These are phyloP conservation scores for Aphidius gifuensis DNA, from an alignment of 1,140 invertebrate species.

Conservation along the genomic window DNA sequence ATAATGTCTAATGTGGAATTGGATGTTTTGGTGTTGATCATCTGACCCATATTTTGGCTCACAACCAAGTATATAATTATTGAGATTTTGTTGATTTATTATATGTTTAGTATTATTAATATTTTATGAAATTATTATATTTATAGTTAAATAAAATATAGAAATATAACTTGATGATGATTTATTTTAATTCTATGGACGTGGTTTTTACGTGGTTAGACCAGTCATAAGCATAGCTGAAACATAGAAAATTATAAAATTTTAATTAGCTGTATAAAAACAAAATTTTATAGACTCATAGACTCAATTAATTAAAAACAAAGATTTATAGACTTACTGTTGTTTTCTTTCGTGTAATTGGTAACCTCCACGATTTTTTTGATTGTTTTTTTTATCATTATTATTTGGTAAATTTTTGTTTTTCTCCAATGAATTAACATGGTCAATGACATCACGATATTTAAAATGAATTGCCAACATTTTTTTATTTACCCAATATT, in stretches of 20 bases:
- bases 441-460: conserved; percentile 58
- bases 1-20: conserved; percentile 57
- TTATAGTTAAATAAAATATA: conserved; percentile 26
- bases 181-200: conserved; percentile 44
- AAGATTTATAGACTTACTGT: too few relatives aligned
- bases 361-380: conserved; percentile 50
- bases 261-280: too few relatives aligned
- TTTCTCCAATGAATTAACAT: conserved; percentile 52
- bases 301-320: too few relatives aligned
- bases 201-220: conserved; percentile 37
- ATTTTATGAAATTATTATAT: background rate
- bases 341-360: conserved; percentile 31
- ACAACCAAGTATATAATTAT: conserved; percentile 44
- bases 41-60: conserved; percentile 58
- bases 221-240: too few relatives aligned
- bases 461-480: conserved; percentile 61
- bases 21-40: conserved; percentile 52
- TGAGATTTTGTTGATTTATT: conserved; percentile 29
- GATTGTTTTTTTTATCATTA: conserved; percentile 48
- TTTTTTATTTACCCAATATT: conserved; percentile 45
- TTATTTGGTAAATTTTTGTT: conserved; percentile 50
- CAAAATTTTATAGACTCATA: too few relatives aligned
- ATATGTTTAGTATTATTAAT: conserved; percentile 14
- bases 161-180: conserved; percentile 44
- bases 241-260: too few relatives aligned